phyloP scores from a whole-genome alignment of 2,888 invertebrate genomes.

The Stenichneumon culpator region DNA sequence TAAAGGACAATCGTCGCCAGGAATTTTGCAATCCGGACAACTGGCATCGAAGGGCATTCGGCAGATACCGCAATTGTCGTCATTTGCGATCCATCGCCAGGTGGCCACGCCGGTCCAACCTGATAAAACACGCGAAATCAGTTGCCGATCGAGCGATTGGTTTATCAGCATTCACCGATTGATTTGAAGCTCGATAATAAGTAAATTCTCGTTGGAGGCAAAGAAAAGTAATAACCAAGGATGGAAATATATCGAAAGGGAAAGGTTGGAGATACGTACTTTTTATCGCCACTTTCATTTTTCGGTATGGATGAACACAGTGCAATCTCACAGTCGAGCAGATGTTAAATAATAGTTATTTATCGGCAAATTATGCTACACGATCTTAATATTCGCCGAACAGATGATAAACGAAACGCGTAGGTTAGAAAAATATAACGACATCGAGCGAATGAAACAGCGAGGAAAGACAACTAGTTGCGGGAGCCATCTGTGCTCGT shows the following conservation, averaged over 20 bases:
- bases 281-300: constrained; percentile 89
- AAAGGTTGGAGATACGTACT: constrained; percentile 85
- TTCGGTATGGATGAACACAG: constrained; percentile 65
- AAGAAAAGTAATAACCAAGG: neutral
- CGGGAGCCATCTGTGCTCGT: constrained; percentile 9
- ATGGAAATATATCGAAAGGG: neutral
- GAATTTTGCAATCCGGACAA: constrained; percentile 98
- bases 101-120: constrained; percentile 98
- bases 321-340: neutral
- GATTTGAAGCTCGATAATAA: constrained; percentile 17
- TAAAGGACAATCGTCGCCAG: constrained; percentile 98
- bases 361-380: neutral
- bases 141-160: neutral
- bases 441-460: neutral
- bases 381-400: neutral
- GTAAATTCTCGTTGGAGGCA: neutral
- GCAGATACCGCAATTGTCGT: constrained; percentile 99
- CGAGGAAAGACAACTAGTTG: neutral
- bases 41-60: constrained; percentile 99
- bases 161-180: constrained; percentile 31
- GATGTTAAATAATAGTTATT: neutral
- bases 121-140: constrained; percentile 78
- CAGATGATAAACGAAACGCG: neutral
- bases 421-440: constrained; percentile 8
- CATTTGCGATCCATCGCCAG: constrained; percentile 99